phyloP scores from a whole-genome alignment of 2,113 vertebrate species.

The Pachycephala philippinensis region DNA sequence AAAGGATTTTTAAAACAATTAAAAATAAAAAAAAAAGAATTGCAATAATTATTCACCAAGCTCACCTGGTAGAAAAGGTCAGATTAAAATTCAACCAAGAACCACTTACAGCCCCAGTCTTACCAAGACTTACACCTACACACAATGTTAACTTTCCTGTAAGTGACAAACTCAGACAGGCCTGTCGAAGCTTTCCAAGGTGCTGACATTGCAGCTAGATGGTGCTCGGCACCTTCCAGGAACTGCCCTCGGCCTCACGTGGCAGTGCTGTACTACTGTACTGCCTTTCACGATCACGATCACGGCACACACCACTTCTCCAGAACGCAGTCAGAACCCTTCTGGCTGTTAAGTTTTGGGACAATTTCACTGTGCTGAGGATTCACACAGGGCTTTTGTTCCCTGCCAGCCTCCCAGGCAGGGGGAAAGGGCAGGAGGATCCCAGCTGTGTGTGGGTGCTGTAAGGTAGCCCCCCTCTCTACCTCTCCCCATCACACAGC shows the following conservation, averaged over 20 bases:
- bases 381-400: not conserved
- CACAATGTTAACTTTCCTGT: not conserved
- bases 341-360: not conserved
- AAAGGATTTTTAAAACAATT: not conserved
- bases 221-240: not conserved
- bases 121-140: not conserved
- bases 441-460: rapidly evolving
- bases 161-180: not conserved
- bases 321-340: not conserved
- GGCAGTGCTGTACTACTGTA: rapidly evolving
- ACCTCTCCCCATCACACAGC: not conserved
- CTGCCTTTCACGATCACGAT: rapidly evolving
- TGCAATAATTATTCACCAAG: not conserved
- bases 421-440: not conserved
- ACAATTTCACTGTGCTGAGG: not conserved
- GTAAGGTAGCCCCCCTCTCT: not conserved
- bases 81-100: not conserved
- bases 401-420: not conserved
- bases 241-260: not conserved
- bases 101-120: not conserved
- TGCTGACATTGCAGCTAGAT: not conserved
- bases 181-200: not conserved
- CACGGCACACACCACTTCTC: rapidly evolving
- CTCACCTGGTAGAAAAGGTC: not conserved
- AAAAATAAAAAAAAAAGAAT: not conserved